Percentiles rank a stretch among this genome's conserved stretches.
Evolutionary conservation across 1,140 invertebrate genomes (phyloP).

Genomic region (Anthonomus grandis): DNA sequence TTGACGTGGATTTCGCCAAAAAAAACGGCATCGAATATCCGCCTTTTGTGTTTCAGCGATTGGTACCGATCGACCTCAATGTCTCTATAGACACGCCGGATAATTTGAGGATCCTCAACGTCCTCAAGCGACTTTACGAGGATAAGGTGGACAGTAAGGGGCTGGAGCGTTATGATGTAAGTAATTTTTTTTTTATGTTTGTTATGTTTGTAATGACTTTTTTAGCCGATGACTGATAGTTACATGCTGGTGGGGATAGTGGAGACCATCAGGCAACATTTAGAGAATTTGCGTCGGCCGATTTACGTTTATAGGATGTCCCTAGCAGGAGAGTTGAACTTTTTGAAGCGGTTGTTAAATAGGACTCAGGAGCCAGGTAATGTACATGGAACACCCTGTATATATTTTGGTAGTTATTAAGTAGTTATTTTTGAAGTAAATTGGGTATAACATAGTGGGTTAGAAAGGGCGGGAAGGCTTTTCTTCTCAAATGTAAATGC

Average conservation of each 20-base stretch:
- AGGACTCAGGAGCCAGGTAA: conserved; percentile 9
- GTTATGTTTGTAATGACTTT: background rate
- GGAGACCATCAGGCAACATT: background rate
- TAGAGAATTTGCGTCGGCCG: background rate
- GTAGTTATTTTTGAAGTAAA: too few relatives aligned
- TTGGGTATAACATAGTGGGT: too few relatives aligned
- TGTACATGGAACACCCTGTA: background rate
- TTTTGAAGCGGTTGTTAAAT: conserved; percentile 11
- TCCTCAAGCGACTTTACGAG: too few relatives aligned
- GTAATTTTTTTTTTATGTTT: background rate
- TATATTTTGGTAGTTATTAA: background rate
- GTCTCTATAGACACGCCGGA: too few relatives aligned
- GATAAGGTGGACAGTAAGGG: too few relatives aligned
- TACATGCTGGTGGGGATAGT: conserved; percentile 14
- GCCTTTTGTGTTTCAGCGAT: background rate
- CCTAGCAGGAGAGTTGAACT: conserved; percentile 4
- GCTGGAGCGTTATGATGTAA: conserved; percentile 20
- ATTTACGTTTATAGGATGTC: conserved; percentile 23
- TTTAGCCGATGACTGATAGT: conserved; percentile 16
- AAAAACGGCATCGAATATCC: background rate
- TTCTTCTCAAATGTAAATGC: too few relatives aligned
- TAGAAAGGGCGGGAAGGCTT: background rate
- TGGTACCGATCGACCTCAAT: conserved; percentile 7
- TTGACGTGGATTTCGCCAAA: too few relatives aligned
- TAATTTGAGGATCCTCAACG: too few relatives aligned